Evolutionary conservation across 2,113 vertebrate genomes (phyloP), one percentile per base, ranked within the genome.

Genomic region (Lasiurus cinereus): DNA sequence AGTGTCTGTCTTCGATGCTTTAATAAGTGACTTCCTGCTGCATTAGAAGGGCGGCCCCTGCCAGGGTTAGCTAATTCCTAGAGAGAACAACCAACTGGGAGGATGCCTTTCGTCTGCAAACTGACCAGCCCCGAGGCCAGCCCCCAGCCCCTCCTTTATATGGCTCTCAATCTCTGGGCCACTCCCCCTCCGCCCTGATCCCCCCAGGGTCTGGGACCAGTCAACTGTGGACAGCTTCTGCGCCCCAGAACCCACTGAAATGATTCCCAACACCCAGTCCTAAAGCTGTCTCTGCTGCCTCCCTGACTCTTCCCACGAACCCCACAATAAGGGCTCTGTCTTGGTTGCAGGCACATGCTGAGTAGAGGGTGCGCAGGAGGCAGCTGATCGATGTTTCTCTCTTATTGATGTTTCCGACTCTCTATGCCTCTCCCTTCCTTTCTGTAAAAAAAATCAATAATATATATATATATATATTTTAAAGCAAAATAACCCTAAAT

Each of bases 41-140:
- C 79, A 50, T n/a, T 11, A 43, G 3, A 59, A 33, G 54, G 16
- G 31, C 1, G 2, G n/a, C 87, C 43, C 22, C 54, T 83, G 21
- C 66, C 19, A 7, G 22, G 15, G 70, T 11, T 43, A 79, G 33
- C 36, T 77, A 66, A 72, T 21, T 91, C 29, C 59, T 56, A 73
- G 46, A 94, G n/a, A 90, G 50, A 82, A 82, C 64, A 66, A 66
- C 31, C 64, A 96, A 72, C 15, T 48, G 4, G 43, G 83, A 78
- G 31, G 43, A 15, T 0, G 4, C 21, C 46, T 73, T 54, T 96
- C 72, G 50, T 52, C 18, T 33, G 83, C 11, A 87, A 91, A 83
- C 46, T 36, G 67, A 66, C 18, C 46, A 83, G 36, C 62, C 78
- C n/a, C 13, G 9, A 54, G 27, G 11, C 72, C 27, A 16, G 31